These are phyloP conservation scores for Parnassius orleans DNA, from an alignment of 2,888 invertebrate genomes.

Conservation along the genomic window DNA sequence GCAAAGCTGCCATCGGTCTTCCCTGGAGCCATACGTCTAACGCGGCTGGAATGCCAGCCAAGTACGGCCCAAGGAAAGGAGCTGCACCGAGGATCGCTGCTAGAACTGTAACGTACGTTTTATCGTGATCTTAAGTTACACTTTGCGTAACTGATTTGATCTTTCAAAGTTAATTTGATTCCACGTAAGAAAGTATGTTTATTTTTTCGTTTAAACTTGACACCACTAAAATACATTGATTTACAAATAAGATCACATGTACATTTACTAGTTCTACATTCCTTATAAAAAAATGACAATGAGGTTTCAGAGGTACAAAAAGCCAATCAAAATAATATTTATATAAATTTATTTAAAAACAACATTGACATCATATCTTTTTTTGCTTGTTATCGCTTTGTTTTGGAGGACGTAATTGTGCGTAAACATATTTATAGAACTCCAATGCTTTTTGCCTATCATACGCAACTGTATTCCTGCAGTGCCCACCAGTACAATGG, in stretches of 20 bases:
- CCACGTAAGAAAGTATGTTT: too few species aligned
- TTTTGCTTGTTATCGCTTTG: slow-evolving; percentile 49
- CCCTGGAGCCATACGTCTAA: slow-evolving; percentile 97
- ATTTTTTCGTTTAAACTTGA: too few species aligned
- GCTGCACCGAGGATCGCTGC: slow-evolving; percentile 97
- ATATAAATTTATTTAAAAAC: slow-evolving; percentile 36
- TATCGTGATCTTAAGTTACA: background rate
- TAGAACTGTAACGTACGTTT: slow-evolving; percentile 81
- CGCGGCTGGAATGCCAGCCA: slow-evolving; percentile 96
- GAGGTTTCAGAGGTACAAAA: slow-evolving; percentile 27
- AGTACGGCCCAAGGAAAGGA: slow-evolving; percentile 97
- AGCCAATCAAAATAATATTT: slow-evolving; percentile 30
- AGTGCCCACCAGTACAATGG: slow-evolving; percentile 58
- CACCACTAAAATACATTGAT: too few species aligned
- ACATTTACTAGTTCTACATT: too few species aligned
- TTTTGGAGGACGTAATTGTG: slow-evolving; percentile 64
- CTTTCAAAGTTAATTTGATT: too few species aligned
- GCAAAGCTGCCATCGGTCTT: slow-evolving; percentile 88
- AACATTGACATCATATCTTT: slow-evolving; percentile 41
- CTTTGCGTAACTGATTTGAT: too few species aligned
- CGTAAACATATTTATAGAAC: slow-evolving; percentile 75
- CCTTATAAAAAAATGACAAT: too few species aligned
- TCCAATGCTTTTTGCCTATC: slow-evolving; percentile 72
- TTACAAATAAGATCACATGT: too few species aligned
- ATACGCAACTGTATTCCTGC: slow-evolving; percentile 60